Evolutionary conservation across 2,888 invertebrate genomes (phyloP), one percentile per base, ranked within the genome.

Genomic region (Spilarctia lutea): DNA sequence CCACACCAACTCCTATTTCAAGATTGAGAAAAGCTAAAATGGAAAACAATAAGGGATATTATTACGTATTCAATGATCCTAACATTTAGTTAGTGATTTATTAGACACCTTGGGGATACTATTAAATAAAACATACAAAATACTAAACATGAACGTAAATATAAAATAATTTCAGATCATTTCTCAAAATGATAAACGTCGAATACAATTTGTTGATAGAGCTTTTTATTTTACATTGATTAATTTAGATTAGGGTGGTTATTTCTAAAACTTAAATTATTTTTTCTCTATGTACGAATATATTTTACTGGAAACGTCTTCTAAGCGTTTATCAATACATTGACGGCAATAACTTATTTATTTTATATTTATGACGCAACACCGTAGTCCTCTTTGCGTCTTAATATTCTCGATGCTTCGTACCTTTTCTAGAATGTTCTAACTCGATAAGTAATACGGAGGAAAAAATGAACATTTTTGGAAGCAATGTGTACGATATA

Each of bases 401-500:
- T 27, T 42, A 20, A 42, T n/a, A 18, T 56, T 63, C 63, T 30
- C 60, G 35, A 68, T n/a, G 52, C 24, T 35, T 60, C n/a, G 27
- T 10, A 39, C 39, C 20, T 60, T 20, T 27, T 70, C 70, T 68
- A 60, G 63, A 20, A 71, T 71, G 71, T 65, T 45, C 13, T 39
- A 11, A 63, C 45, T 76, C 71, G 74, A 75, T 75, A n/a, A n/a
- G n/a, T n/a, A 82, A 76, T 71, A 78, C 63, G 72, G 18, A 33
- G 18, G 63, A 78, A 79, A n/a, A 80, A 73, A 35, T 35, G 69
- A 67, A 72, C 73, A 69, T 75, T 79, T 27, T 75, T 39, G 66
- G 56, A 74, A 70, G 77, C 65, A 84, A 83, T 72, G 81, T 83
- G 81, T 81, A 65, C 73, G 83, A 83, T 83, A 84, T 82, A 72